Base-by-base conservation (phyloP, 2,888 invertebrate genomes). In the Galerucella pusilla region DNA sequence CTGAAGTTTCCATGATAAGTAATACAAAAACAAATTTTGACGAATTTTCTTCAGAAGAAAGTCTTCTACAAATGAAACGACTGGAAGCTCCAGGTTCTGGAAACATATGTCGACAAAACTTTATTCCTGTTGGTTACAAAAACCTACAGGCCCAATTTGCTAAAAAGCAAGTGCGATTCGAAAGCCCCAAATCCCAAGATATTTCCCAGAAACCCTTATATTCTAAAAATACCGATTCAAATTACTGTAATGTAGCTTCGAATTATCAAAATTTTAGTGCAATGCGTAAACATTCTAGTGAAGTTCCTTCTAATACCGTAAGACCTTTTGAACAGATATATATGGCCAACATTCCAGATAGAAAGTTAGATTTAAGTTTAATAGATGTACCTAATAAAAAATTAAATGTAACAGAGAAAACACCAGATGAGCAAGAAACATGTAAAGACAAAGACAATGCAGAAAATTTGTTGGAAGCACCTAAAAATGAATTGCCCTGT, bases 291-390 rank as follows among this genome's bases (percentile, higher is more conserved):
- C 61, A 73, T 20, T 60, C 69, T 12, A 35, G 52, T 35, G 10
- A 64, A 5, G 7, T 57, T 20, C 20, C 16, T 42, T 14, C 35
- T 20, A 74, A 25, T 11, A 65, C 11, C 57, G 9, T 42, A 14
- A 72, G 64, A 54, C 57, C 66, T 57, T 87, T 88, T 80, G 84
- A 86, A 74, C 83, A 87, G 80, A 84, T 87, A 68, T 87, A 88
- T 77, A 84, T 87, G 85, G 86, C 86, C 12, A 87, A 87, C 77
- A 82, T 88, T 49, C 88, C 88, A 35, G 87, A 85, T 78, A 80
- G 86, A 71, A 82, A 86, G 60, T 80, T 88, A 70, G 88, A 88
- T 81, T 83, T 88, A 71, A 88, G 87, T 80, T 75, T 87, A 46
- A 83, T 87, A 70, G 87, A 87, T 74, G 60, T 82, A n/a, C 78